Base-by-base conservation (phyloP, 2,113 vertebrate genomes). In the Lagopus leucura region DNA sequence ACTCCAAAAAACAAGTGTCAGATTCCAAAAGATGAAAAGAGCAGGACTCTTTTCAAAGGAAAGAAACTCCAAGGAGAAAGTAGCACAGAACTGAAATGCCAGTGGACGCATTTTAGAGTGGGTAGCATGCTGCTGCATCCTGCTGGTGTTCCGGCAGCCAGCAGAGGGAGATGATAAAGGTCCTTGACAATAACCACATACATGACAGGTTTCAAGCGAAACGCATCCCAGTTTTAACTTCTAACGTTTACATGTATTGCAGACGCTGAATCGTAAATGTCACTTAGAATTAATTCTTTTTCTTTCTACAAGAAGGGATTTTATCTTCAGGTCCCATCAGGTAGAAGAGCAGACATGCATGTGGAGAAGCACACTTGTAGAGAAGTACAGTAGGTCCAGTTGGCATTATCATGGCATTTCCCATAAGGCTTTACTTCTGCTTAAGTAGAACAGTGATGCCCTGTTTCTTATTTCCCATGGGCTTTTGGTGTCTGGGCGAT, bases 391-490 rank as follows among this genome's bases (percentile, higher is more conserved):
- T 8, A 71, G 76, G 47, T 90, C 64, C 70, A 52, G 73, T 82
- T 86, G 88, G 72, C 94, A 74, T 96, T 96, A 87, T 96, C 95
- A 94, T 94, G 96, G 95, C 97, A 96, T 96, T 93, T 90, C 94
- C 90, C 96, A 95, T 96, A 80, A 93, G 88, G 84, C 81, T 92
- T 90, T 96, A 57, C 74, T 89, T 89, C 65, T 76, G 63, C 79
- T 83, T 89, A 52, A 92, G 38, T 19, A 77, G 81, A 77, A 74
- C 80, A 92, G 64, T 60, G 83, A 79, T 71, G 19, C 32, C 85
- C 67, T 87, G 36, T 78, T 66, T 78, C 78, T 93, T 91, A 43
- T 34, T 43, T 96, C 72, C 75, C 52, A 43, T 81, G 50, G 91
- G 58, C 76, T 95, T 45, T 72, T 85, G 88, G 60, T 5, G 2